These are phyloP conservation scores for Tenthredo amoena DNA, from an alignment of 2,888 invertebrate species.

Conservation along the genomic window DNA sequence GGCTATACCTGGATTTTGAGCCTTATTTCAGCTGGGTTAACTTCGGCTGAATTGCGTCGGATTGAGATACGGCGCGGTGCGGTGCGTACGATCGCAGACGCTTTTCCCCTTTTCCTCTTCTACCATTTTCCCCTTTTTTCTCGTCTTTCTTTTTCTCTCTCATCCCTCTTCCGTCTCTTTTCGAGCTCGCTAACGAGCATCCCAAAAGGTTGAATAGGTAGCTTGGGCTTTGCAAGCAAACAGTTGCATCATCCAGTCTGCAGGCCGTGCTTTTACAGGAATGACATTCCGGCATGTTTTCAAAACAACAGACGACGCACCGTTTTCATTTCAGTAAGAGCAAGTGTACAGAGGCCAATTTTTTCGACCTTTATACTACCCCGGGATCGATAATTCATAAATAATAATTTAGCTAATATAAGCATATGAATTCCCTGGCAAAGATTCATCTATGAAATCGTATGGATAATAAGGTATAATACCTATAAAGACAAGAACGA, in stretches of 20 bases:
- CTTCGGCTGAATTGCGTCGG: constrained; percentile 12
- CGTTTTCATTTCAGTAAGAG: constrained; percentile 32
- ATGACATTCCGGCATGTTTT: constrained; percentile 44
- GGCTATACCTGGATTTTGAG: background rate
- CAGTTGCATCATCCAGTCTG: constrained; percentile 28
- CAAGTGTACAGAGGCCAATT: background rate
- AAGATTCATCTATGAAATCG: background rate
- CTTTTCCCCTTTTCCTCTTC: background rate
- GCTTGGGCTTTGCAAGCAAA: constrained; percentile 36
- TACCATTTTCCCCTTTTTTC: background rate
- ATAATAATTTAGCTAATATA: background rate
- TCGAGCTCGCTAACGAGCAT: constrained; percentile 45
- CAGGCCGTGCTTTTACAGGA: constrained; percentile 41
- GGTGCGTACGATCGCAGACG: constrained; percentile 35
- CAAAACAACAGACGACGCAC: constrained; percentile 19
- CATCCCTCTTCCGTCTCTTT: constrained; percentile 7
- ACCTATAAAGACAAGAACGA: background rate
- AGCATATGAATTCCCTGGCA: background rate
- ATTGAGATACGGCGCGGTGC: constrained; percentile 32
- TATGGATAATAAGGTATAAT: background rate
- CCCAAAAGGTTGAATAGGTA: constrained; percentile 48
- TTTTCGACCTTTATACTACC: background rate
- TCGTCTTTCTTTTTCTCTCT: background rate
- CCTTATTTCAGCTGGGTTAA: constrained; percentile 22
- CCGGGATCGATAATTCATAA: background rate